phyloP scores from a whole-genome alignment of 2,113 vertebrate species.

The Tachysurus vachellii region DNA sequence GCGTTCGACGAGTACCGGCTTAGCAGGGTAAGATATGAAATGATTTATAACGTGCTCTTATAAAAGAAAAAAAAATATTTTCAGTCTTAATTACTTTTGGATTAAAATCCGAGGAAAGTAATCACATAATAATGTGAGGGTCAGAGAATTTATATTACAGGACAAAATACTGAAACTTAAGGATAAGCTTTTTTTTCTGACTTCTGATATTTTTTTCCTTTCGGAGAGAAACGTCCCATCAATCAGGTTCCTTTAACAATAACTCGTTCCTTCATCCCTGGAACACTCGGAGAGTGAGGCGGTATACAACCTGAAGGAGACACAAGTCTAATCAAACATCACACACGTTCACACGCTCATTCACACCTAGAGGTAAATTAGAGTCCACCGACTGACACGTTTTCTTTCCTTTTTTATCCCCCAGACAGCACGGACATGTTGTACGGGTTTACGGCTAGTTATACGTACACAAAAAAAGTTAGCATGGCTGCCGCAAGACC shows the following conservation, averaged over 20 bases:
- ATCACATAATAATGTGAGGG: background rate
- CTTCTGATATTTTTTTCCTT: background rate
- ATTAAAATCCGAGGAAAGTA: background rate
- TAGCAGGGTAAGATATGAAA: constrained; percentile 37
- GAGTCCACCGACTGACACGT: background rate
- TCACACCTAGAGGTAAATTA: background rate
- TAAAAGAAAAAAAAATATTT: constrained; percentile 24
- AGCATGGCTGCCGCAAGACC: background rate
- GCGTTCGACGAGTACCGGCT: constrained; percentile 56
- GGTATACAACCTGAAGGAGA: background rate
- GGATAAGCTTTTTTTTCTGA: too few relatives aligned
- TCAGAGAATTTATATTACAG: background rate
- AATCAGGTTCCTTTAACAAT: background rate
- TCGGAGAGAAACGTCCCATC: background rate
- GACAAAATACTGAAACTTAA: background rate
- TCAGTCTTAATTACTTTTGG: constrained; percentile 11
- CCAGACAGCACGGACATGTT: background rate
- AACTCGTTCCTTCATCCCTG: background rate
- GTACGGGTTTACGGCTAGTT: background rate
- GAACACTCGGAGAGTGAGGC: background rate
- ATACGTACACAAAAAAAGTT: background rate
- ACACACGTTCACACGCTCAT: background rate
- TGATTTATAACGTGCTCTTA: constrained; percentile 22
- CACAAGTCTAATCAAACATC: background rate
- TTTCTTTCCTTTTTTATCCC: background rate